These are phyloP conservation scores for Australoheros scitulus DNA, from an alignment of 2,113 vertebrate genomes.

Conservation along the genomic window DNA sequence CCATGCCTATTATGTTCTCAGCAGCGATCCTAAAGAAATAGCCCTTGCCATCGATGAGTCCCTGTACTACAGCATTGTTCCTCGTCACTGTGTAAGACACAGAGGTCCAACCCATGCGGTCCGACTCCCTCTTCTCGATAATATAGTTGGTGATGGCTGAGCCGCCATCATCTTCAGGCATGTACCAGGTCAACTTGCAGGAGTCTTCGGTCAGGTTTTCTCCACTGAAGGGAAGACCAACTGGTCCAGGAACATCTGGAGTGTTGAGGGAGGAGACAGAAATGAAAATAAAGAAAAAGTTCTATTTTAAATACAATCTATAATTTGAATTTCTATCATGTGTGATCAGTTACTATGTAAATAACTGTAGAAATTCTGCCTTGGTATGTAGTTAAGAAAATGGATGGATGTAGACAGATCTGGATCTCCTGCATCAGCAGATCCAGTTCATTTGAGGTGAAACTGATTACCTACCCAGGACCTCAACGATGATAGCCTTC, in stretches of 20 bases:
- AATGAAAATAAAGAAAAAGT: background rate
- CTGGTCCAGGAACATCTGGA: constrained; percentile 94
- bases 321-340: background rate
- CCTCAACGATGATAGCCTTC: constrained; percentile 95
- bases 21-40: constrained; percentile 98
- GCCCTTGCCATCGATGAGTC: constrained; percentile 89
- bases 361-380: no score
- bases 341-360: background rate
- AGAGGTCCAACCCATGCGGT: constrained; percentile 95
- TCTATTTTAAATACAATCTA: background rate
- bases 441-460: background rate
- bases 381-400: background rate
- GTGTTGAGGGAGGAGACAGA: background rate
- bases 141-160: constrained; percentile 96
- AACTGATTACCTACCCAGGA: constrained; percentile 86
- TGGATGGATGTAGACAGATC: background rate
- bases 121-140: constrained; percentile 94
- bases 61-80: constrained; percentile 95
- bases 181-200: constrained; percentile 95
- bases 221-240: constrained; percentile 90
- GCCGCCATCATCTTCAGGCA: constrained; percentile 96
- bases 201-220: constrained; percentile 94
- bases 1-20: constrained; percentile 98
- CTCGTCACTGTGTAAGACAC: constrained; percentile 94
- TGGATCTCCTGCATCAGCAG: background rate